phyloP scores from a whole-genome alignment of 2,113 vertebrate species.

The Dolichotis patagonum region DNA sequence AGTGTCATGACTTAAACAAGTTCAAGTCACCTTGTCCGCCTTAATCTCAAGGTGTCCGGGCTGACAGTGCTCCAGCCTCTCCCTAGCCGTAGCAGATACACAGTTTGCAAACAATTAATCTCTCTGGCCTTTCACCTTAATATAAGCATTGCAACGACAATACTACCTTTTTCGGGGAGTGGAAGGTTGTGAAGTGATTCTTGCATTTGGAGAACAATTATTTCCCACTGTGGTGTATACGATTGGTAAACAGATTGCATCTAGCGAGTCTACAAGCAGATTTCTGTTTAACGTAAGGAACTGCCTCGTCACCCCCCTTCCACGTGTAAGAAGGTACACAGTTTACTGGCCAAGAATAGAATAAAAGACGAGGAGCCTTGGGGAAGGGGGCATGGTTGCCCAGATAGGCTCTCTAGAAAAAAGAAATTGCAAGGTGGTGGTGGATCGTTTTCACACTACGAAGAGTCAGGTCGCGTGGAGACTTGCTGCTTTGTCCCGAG shows the following conservation, averaged over 20 bases:
- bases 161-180: rapidly evolving
- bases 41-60: conserved; percentile 5
- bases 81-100: neutral
- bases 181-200: neutral
- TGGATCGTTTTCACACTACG: neutral
- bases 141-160: neutral
- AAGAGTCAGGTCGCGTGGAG: neutral
- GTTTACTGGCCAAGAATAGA: neutral
- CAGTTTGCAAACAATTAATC: neutral
- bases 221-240: neutral
- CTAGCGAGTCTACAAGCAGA: neutral
- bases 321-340: conserved; percentile 22
- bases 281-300: conserved; percentile 58
- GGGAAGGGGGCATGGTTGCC: neutral
- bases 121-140: neutral
- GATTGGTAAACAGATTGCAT: neutral
- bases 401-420: neutral
- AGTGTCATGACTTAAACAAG: conserved; percentile 38
- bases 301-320: neutral
- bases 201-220: conserved; percentile 4
- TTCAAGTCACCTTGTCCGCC: conserved; percentile 25
- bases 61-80: neutral
- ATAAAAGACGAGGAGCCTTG: neutral
- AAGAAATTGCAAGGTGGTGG: neutral
- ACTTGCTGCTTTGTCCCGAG: neutral